phyloP scores from a whole-genome alignment of 2,113 vertebrate species.

The Malurus elegans region DNA sequence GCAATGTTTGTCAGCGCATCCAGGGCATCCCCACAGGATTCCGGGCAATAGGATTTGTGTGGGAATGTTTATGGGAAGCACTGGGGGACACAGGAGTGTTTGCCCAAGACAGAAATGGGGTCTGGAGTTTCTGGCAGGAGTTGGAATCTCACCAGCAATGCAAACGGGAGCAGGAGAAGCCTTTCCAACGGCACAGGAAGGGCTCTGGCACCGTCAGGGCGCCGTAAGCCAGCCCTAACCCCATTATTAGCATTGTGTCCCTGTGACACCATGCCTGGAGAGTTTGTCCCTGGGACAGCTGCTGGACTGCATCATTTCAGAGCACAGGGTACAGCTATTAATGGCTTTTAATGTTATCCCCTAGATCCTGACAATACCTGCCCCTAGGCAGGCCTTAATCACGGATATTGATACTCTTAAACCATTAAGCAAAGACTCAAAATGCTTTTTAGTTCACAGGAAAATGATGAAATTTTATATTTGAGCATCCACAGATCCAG shows the following conservation, averaged over 20 bases:
- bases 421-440: background rate
- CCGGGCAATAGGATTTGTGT: background rate
- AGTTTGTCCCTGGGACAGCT: background rate
- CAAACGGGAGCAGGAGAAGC: background rate
- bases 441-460: background rate
- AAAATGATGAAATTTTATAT: background rate
- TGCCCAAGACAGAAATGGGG: background rate
- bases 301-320: background rate
- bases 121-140: background rate
- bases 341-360: background rate
- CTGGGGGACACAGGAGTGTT: background rate
- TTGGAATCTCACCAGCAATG: background rate
- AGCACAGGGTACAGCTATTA: background rate
- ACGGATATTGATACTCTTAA: background rate
- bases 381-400: background rate
- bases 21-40: rapidly evolving
- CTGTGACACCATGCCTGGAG: background rate
- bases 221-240: background rate
- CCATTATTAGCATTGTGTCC: background rate
- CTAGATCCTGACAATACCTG: background rate
- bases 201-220: background rate
- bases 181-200: background rate
- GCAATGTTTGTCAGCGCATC: background rate
- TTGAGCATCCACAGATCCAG: background rate
- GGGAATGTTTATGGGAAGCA: background rate